These are phyloP conservation scores for Thomomys bottae DNA, from an alignment of 2,113 vertebrate species.

Conservation along the genomic window DNA sequence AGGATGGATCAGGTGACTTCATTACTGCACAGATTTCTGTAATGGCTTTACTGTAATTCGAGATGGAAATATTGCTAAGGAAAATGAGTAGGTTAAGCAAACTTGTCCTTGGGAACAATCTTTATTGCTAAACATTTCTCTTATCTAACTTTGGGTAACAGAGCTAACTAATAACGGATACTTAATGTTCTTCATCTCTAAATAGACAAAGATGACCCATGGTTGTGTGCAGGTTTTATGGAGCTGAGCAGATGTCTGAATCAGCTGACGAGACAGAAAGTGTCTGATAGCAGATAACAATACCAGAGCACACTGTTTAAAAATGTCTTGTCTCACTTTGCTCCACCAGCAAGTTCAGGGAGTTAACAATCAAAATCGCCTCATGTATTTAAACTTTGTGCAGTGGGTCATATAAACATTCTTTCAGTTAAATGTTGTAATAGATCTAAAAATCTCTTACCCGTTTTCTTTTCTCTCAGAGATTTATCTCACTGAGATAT, in stretches of 20 bases:
- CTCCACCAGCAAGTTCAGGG: slow-evolving; percentile 83
- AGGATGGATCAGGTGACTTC: neutral
- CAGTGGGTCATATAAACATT: slow-evolving; percentile 86
- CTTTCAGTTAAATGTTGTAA: slow-evolving; percentile 83
- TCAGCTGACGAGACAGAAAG: slow-evolving; percentile 83
- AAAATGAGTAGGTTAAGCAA: neutral
- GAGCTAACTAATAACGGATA: slow-evolving; percentile 81
- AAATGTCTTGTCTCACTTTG: slow-evolving; percentile 77
- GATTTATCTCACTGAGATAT: slow-evolving; percentile 83
- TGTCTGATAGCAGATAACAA: slow-evolving; percentile 73
- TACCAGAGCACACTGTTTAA: slow-evolving; percentile 64
- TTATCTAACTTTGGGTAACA: slow-evolving; percentile 77
- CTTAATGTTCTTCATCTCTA: slow-evolving; percentile 75
- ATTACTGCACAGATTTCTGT: neutral
- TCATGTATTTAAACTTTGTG: slow-evolving; percentile 86
- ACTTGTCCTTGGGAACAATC: slow-evolving; percentile 71
- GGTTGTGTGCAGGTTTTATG: slow-evolving; percentile 75
- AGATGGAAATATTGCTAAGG: neutral
- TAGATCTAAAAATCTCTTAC: slow-evolving; percentile 85
- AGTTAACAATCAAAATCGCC: slow-evolving; percentile 86
- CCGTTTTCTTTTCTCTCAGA: slow-evolving; percentile 81
- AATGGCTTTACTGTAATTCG: neutral
- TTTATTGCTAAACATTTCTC: slow-evolving; percentile 68
- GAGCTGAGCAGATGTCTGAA: slow-evolving; percentile 81
- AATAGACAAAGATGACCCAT: slow-evolving; percentile 79